Evolutionary conservation across 1,140 invertebrate genomes (phyloP).

Genomic region (Physella acuta): DNA sequence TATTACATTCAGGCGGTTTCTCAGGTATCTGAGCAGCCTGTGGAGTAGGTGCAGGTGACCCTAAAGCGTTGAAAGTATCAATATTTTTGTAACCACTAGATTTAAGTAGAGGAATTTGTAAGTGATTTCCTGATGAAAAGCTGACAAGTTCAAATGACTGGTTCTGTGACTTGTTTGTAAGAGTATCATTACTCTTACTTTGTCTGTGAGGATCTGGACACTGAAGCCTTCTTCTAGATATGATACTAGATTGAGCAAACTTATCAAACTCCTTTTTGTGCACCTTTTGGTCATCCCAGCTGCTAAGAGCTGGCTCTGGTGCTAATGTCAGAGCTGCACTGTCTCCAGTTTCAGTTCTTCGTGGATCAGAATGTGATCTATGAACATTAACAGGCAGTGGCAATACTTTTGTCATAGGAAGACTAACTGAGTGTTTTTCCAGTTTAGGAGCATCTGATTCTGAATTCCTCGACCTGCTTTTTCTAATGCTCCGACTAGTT

Average conservation of each 20-base stretch:
- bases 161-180: too few relatives aligned
- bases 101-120: background rate
- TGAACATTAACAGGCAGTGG: background rate
- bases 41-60: too few relatives aligned
- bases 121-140: background rate
- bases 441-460: conserved; percentile 14
- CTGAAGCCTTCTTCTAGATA: conserved; percentile 13
- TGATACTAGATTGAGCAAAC: conserved; percentile 21
- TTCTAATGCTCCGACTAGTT: background rate
- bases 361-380: background rate
- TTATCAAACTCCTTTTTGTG: conserved; percentile 17
- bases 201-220: background rate
- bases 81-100: conserved; percentile 24
- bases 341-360: background rate
- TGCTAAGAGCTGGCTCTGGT: background rate
- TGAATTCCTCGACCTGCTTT: conserved; percentile 10
- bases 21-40: too few relatives aligned
- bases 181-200: background rate
- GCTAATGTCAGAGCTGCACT: background rate
- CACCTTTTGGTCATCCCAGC: too few relatives aligned
- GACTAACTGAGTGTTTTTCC: conserved; percentile 13
- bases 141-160: too few relatives aligned
- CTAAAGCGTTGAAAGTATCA: conserved; percentile 17
- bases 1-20: too few relatives aligned
- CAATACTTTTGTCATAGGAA: background rate